These are phyloP conservation scores for Silurus asotus DNA, from an alignment of 2,113 vertebrate genomes.

Conservation along the genomic window DNA sequence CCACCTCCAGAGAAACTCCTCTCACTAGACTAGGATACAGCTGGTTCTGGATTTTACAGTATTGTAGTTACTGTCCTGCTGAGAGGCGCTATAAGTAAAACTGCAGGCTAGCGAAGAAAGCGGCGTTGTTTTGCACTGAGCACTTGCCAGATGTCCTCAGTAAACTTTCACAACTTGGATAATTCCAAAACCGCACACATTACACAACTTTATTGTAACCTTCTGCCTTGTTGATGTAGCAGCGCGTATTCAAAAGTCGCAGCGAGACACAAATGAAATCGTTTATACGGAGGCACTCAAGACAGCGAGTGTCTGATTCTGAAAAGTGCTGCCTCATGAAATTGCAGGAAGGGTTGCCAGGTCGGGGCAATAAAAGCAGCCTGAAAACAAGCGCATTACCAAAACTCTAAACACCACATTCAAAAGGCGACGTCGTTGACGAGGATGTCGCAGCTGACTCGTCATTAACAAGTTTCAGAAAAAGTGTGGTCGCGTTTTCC, in stretches of 20 bases:
- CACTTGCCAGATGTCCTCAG: background rate
- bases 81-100: background rate
- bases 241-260: background rate
- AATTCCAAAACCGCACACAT: background rate
- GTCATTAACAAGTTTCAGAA: too few relatives aligned
- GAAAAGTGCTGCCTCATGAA: background rate
- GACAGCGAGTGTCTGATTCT: background rate
- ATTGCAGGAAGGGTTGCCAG: background rate
- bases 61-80: background rate
- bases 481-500: background rate
- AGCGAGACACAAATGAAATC: background rate
- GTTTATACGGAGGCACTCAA: background rate
- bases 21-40: background rate
- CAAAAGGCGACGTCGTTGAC: too few relatives aligned
- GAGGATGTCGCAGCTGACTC: too few relatives aligned
- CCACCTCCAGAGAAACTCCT: background rate
- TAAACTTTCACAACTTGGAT: constrained; percentile 4
- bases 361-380: background rate
- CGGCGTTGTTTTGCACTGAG: background rate
- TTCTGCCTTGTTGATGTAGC: background rate
- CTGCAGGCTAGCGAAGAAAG: background rate
- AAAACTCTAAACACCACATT: background rate
- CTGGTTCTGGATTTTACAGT: background rate
- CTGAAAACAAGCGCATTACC: background rate
- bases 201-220: background rate